These are phyloP conservation scores for Pituophis catenifer DNA, from an alignment of 2,113 vertebrate species.

Conservation along the genomic window DNA sequence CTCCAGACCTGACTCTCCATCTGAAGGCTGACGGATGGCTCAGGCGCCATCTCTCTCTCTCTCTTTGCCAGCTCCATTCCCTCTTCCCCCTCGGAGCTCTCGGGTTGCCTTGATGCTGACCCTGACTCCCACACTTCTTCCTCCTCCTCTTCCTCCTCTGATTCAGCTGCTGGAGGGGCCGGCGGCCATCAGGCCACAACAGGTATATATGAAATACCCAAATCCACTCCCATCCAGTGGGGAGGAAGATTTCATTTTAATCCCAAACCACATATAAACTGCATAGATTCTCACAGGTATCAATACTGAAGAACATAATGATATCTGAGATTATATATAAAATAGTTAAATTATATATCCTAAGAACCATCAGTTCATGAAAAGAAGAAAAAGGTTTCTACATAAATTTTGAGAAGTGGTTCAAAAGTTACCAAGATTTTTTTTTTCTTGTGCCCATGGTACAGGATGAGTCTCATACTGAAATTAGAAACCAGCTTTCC, in stretches of 20 bases:
- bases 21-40: no score
- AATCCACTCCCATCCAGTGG: not conserved
- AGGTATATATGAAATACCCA: not conserved
- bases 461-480: not conserved
- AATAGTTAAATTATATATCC: not conserved
- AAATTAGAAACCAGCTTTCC: not conserved
- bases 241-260: not conserved
- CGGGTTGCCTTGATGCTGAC: no score
- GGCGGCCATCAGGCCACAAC: no score
- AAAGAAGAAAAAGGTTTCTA: not conserved
- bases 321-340: not conserved
- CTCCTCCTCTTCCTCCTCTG: no score
- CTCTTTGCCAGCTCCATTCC: no score
- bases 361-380: not conserved
- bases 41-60: no score
- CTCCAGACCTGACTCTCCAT: no score
- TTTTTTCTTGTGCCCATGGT: not conserved
- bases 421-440: not conserved
- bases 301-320: not conserved
- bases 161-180: no score
- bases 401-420: not conserved
- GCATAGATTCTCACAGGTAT: not conserved
- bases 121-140: no score
- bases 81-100: no score
- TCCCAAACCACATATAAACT: not conserved